Base-by-base conservation (phyloP, 2,888 invertebrate species). In the Vandiemenella viatica region DNA sequence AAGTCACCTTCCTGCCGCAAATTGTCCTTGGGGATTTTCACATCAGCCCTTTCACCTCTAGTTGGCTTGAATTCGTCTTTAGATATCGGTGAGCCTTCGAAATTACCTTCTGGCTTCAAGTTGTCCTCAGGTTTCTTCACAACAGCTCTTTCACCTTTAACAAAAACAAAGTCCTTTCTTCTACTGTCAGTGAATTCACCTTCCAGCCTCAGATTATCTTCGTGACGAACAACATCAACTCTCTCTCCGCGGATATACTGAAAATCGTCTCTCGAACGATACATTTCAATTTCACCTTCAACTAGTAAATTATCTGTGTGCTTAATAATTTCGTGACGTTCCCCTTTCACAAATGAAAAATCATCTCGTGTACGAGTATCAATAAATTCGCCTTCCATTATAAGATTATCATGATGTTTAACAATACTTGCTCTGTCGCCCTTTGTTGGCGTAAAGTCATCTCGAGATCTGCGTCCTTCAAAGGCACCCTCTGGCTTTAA, bases 1-100 rank as follows among this genome's bases (percentile, higher is more conserved):
- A 80, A 76, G 20, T 73, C 70, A 69, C 67, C 66, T 62, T 80
- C 67, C 13, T 75, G 70, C 48, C 65, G 66, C 7, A 73, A 62
- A 60, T 76, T 74, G 53, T 76, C 76, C 37, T 2, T 2, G 2
- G 8, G 50, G 51, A 18, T 55, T 56, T 38, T 32, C 32, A 16
- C 41, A 13, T 49, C 47, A 18, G 46, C 49, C 1, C 49, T 37
- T 8, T 43, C n/a, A 10, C 37, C 10, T 1, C 43, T 23, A 10
- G 49, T 21, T 2, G 41, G 45, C 22, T 41, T 46, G 44, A 41
- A 49, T 1, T 68, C 66, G 1, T 73, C 74, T 58, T 74, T 73
- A 1, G 71, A 70, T 15, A 55, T 58, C 1, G 74, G 57, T 0
- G 74, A 75, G 6, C 67, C 58, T 54, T 74, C 70, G 58, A 76